Conservation (phyloP, 2,113 vertebrate genomes). For the Pithys albifrons region DNA sequence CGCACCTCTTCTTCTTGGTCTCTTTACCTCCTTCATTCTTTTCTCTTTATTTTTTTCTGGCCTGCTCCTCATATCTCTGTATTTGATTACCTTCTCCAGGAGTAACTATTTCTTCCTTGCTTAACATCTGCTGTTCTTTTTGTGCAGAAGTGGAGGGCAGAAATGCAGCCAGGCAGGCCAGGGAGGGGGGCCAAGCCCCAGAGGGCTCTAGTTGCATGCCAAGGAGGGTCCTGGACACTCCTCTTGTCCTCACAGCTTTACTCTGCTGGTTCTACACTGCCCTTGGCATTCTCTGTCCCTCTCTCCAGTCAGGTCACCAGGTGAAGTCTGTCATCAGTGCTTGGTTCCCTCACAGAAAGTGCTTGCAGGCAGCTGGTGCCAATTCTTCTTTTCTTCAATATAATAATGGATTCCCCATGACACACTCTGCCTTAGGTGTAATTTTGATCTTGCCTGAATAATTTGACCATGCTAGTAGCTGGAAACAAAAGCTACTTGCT, state of each 20-base stretch:
- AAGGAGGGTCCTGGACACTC: not conserved
- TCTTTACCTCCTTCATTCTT: not conserved
- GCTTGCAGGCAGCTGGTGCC: not conserved
- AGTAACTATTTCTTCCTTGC: not conserved
- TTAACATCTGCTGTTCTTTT: not conserved
- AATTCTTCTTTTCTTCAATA: not conserved
- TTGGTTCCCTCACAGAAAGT: not conserved
- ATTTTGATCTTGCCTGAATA: conserved; percentile 18
- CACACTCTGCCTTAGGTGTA: not conserved
- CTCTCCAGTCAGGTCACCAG: not conserved
- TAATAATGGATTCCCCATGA: not conserved
- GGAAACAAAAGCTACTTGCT: conserved; percentile 42
- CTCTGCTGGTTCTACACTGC: not conserved
- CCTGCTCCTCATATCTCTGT: not conserved
- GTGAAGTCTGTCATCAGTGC: not conserved
- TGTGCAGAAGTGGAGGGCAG: not conserved
- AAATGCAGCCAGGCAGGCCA: not conserved
- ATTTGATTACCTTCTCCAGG: not conserved
- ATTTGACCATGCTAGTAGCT: not conserved
- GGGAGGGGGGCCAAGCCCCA: rapidly evolving
- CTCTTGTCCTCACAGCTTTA: not conserved
- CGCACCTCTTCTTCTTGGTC: rapidly evolving
- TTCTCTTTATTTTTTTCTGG: not conserved
- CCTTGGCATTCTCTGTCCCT: not conserved
- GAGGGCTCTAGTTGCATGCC: not conserved